Base-by-base conservation (phyloP, 1,140 invertebrate genomes). In the Drosophila murphyi region DNA sequence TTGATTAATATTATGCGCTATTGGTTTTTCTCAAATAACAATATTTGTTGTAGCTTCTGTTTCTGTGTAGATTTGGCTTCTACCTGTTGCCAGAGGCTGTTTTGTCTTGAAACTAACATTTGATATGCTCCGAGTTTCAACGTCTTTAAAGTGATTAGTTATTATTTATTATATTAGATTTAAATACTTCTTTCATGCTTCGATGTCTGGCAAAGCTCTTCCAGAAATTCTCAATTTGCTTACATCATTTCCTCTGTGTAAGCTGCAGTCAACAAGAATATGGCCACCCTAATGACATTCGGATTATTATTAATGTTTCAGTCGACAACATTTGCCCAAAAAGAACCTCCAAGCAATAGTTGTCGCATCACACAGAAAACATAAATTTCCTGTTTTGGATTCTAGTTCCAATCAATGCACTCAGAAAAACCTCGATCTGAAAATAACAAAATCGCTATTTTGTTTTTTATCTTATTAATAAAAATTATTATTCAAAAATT, bases 381-480 rank as follows among this genome's bases (percentile, higher is more conserved):
- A 57, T 62, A 39, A 74, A 62, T 62, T 73, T 73, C 71, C 64
- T 68, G 64, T 41, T 64, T 47, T 39, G 37, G 5, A 12, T 31
- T 54, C 29, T 41, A 32, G 37, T 20, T 0, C 29, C 37, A 31
- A 71, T 48, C 31, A 28, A 32, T 20, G 20, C 20, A 20, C 20
- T 20, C 28, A 45, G 3, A 32, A 34, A 37, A 37, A 67, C 10
- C n/a, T 28, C 61, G 29, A 31, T 29, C 20, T 48, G 3, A 37
- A 34, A 34, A 28, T 28, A 20, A 20, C 1, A 20, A 20, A 20
- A 20, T 20, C 20, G 20, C 20, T 20, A 20, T 20, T 20, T 20
- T 20, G 20, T 20, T 20, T 20, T 20, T 20, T 20, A 20, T 20
- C 1, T 20, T 20, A 20, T 20, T 20, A 20, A 20, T 20, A 20